These are phyloP conservation scores for Drosophila setosimentum DNA, from an alignment of 2,888 invertebrate species.

Conservation along the genomic window DNA sequence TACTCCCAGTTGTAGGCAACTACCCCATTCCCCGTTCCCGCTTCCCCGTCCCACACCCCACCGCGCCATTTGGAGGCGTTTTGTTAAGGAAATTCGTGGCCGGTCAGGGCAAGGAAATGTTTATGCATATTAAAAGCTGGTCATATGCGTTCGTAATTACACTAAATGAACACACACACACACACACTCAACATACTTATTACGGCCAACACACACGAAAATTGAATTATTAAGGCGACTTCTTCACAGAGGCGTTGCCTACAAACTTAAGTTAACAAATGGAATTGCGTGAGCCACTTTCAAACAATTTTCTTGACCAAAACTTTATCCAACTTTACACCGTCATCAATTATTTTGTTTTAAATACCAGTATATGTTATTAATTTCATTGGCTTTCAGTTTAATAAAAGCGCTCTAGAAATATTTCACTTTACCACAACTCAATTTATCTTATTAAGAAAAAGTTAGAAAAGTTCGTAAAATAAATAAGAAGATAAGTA, in stretches of 20 bases:
- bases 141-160: constrained; percentile 74
- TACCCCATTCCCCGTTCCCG: background rate
- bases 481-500: background rate
- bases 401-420: background rate
- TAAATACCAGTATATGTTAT: background rate
- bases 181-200: constrained; percentile 17
- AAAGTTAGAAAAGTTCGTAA: background rate
- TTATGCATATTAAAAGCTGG: constrained; percentile 62
- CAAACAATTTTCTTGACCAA: constrained; percentile 4
- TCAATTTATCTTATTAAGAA: background rate
- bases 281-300: constrained; percentile 58
- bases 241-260: constrained; percentile 64
- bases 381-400: background rate
- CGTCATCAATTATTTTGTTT: background rate
- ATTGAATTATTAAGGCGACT: constrained; percentile 74
- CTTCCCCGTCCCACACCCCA: background rate
- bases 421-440: accelerated
- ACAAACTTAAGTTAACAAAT: constrained; percentile 35
- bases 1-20: constrained; percentile 33
- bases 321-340: background rate
- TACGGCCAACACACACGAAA: constrained; percentile 67
- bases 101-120: constrained; percentile 65
- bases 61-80: constrained; percentile 57
- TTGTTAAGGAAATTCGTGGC: constrained; percentile 71
- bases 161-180: constrained; percentile 71